A percentile compares a stretch with the other conserved stretches of the same genome.
phyloP scores from a whole-genome alignment of 2,113 vertebrate species.

The Pachyramphus minor region DNA sequence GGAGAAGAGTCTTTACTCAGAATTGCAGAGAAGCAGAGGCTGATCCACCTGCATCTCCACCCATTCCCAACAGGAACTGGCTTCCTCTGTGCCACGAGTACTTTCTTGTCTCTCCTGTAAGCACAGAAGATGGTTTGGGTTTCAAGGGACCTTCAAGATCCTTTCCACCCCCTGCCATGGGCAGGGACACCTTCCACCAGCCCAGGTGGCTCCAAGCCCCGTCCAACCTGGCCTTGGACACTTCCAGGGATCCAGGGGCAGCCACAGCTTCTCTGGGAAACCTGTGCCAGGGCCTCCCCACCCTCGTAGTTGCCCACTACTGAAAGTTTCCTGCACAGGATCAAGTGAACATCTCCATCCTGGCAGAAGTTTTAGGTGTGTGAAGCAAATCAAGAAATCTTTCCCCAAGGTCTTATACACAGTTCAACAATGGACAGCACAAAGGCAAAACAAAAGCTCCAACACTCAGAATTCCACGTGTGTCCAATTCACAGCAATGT shows the following conservation, averaged over 20 bases:
- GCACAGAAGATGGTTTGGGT: neutral
- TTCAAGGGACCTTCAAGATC: neutral
- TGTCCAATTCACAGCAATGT: rapidly evolving
- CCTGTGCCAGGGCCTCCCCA: neutral
- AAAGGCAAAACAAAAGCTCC: neutral
- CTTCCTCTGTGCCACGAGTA: neutral
- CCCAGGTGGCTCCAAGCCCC: neutral
- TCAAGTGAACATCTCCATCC: neutral
- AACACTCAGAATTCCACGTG: rapidly evolving
- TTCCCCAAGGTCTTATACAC: neutral
- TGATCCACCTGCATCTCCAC: neutral
- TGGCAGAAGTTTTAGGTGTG: neutral
- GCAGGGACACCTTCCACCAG: neutral
- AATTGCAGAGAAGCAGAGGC: too few relatives aligned
- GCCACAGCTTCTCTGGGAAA: neutral
- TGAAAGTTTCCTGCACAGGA: neutral
- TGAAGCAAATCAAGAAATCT: neutral
- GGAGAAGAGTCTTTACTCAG: neutral
- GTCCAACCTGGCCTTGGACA: neutral
- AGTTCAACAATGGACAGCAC: neutral
- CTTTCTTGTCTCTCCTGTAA: neutral
- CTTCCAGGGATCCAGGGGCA: neutral
- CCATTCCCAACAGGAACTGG: neutral
- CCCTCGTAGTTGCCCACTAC: neutral
- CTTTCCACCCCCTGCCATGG: neutral